Base-by-base conservation (phyloP, 2,888 invertebrate species). In the Drosophila lutescens region DNA sequence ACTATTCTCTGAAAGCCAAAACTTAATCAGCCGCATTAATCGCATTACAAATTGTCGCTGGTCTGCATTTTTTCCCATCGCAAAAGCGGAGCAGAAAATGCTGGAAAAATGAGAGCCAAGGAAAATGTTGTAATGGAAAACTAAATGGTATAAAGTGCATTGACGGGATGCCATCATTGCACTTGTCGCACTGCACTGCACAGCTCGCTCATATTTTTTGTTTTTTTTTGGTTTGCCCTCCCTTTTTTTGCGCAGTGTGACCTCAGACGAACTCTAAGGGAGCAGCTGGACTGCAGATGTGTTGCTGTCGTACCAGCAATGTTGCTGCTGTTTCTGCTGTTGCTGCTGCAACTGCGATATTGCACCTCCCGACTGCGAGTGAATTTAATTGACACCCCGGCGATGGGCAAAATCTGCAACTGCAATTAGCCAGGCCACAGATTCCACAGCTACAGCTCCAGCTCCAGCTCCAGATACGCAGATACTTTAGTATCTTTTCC, bases 351-450 rank as follows among this genome's bases (percentile, higher is more conserved):
- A 4, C 68, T 69, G 62, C 66, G 66, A 54, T 73, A 71, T 72
- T 54, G 81, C 78, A 80, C 79, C 81, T 80, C 68, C 73, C 13
- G 32, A 34, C 49, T 40, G 26, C 81, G 76, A 86, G 74, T 87
- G 84, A 75, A 83, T 86, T 86, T 83, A 88, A 88, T 88, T 88
- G 83, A 86, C 83, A 88, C 84, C 86, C 75, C 78, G 67, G 67
- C 70, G 76, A 67, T 70, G 73, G 65, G 73, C 66, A 20, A 76
- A 86, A 86, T 83, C 84, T 84, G 86, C 88, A 83, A 66, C 88
- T 69, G 88, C 86, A 83, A 83, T 83, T 88, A 83, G 82, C 73
- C 63, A 57, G 65, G 61, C 32, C 54, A 55, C 68, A 47, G 47
- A 47, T 41, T 65, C 50, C 43, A 78, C 58, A 41, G 20, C 20